Percentiles rank a stretch among this genome's conserved stretches.
phyloP scores from a whole-genome alignment of 2,888 invertebrate genomes.

The Pachymerium ferrugineum region DNA sequence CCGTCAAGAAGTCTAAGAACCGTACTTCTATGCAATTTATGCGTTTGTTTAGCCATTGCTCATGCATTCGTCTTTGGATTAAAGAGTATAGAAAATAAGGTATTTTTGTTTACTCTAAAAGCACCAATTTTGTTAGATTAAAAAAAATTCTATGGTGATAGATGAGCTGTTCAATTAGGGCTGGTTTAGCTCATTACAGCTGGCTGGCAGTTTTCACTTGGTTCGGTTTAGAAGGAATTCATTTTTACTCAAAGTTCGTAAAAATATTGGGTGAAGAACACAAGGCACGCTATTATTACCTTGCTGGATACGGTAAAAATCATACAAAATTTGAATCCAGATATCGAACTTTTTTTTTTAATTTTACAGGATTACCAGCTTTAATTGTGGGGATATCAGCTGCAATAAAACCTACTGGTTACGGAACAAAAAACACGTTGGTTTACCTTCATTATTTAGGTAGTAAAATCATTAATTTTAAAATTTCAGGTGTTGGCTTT shows the following conservation, averaged over 20 bases:
- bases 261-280: constrained; percentile 37
- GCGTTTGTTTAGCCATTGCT: constrained; percentile 35
- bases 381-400: constrained; percentile 16
- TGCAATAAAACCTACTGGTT: constrained; percentile 31
- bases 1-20: constrained; percentile 35
- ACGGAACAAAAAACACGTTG: constrained; percentile 37
- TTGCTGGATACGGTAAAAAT: constrained; percentile 37
- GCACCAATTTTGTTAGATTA: too few species aligned
- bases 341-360: constrained; percentile 26
- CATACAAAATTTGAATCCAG: neutral
- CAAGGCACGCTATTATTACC: constrained; percentile 36
- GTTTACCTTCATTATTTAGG: neutral
- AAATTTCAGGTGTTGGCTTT: neutral
- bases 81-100: constrained; percentile 36
- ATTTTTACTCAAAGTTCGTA: constrained; percentile 37
- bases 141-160: neutral
- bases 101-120: too few species aligned
- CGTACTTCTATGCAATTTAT: constrained; percentile 36
- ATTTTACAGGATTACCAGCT: constrained; percentile 34
- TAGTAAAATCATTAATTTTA: neutral
- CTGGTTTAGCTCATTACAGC: constrained; percentile 37
- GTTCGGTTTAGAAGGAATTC: constrained; percentile 38
- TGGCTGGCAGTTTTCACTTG: constrained; percentile 38
- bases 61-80: constrained; percentile 36
- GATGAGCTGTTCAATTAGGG: constrained; percentile 35